A percentile compares a stretch with the other conserved stretches of the same genome.
These are phyloP conservation scores for Xestia rhomboidea DNA, from an alignment of 2,888 invertebrate species.

Conservation along the genomic window DNA sequence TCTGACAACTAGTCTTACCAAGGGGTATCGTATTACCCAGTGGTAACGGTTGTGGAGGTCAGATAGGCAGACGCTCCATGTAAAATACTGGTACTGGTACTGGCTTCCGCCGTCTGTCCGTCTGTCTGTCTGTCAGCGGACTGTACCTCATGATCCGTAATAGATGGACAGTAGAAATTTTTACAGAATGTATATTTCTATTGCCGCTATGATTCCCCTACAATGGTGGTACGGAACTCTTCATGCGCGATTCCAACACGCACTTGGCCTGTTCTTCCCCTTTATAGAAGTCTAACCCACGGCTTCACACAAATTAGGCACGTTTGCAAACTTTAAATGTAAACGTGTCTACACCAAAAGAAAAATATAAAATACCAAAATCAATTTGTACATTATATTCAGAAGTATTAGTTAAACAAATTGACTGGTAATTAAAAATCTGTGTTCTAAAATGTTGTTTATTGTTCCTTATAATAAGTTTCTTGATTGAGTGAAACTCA, in stretches of 20 bases:
- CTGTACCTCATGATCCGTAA: too few relatives aligned
- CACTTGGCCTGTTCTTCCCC: neutral
- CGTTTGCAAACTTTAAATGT: neutral
- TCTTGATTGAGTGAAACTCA: neutral
- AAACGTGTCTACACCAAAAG: neutral
- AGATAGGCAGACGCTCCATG: neutral
- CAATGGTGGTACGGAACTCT: too few relatives aligned
- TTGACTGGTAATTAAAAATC: neutral
- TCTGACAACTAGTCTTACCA: neutral
- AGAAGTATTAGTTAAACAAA: neutral
- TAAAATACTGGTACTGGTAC: too few relatives aligned
- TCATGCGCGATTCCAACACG: too few relatives aligned
- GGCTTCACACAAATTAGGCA: neutral
- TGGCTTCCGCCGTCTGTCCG: too few relatives aligned
- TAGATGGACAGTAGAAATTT: too few relatives aligned
- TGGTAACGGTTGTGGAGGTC: neutral
- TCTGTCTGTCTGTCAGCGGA: too few relatives aligned
- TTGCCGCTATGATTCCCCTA: too few relatives aligned
- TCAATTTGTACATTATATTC: neutral
- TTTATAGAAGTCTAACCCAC: neutral
- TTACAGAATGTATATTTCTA: too few relatives aligned
- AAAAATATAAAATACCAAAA: neutral
- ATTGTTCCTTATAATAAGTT: conserved; percentile 28
- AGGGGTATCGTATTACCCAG: neutral
- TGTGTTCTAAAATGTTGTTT: conserved; percentile 1